Conservation (phyloP, 2,888 invertebrate genomes). For the Schrankia costaestrigalis region DNA sequence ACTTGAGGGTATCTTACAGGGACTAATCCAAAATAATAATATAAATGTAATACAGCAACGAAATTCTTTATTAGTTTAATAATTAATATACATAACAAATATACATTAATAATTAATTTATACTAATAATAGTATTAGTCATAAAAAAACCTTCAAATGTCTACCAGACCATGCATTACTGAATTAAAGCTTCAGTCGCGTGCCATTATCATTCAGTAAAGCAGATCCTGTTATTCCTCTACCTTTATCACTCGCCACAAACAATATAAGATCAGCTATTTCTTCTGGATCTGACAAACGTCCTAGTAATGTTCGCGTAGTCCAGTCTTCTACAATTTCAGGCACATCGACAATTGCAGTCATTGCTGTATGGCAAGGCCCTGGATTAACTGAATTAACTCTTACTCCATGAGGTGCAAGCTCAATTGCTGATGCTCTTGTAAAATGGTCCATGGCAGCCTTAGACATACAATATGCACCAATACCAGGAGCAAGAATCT, state of each 20-base stretch:
- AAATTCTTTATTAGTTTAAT: too few relatives aligned
- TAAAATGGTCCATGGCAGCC: slow-evolving; percentile 17
- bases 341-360: too few relatives aligned
- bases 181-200: not conserved
- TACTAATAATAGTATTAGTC: too few relatives aligned
- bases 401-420: slow-evolving; percentile 12
- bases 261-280: slow-evolving; percentile 33
- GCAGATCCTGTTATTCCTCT: slow-evolving; percentile 31
- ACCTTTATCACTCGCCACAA: slow-evolving; percentile 30
- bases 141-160: too few relatives aligned
- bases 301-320: too few relatives aligned
- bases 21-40: too few relatives aligned
- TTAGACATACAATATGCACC: slow-evolving; percentile 13
- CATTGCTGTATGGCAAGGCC: not conserved
- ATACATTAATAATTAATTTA: too few relatives aligned
- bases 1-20: too few relatives aligned
- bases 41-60: too few relatives aligned
- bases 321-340: too few relatives aligned
- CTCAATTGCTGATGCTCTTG: slow-evolving; percentile 11
- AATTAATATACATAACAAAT: too few relatives aligned
- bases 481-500: not conserved
- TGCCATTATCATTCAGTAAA: slow-evolving; percentile 29
- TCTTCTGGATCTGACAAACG: slow-evolving; percentile 26
- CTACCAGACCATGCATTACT: too few relatives aligned
- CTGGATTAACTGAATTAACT: slow-evolving; percentile 16